These are phyloP conservation scores for Melikaiella ostensackeni DNA, from an alignment of 2,888 invertebrate species.

Conservation along the genomic window DNA sequence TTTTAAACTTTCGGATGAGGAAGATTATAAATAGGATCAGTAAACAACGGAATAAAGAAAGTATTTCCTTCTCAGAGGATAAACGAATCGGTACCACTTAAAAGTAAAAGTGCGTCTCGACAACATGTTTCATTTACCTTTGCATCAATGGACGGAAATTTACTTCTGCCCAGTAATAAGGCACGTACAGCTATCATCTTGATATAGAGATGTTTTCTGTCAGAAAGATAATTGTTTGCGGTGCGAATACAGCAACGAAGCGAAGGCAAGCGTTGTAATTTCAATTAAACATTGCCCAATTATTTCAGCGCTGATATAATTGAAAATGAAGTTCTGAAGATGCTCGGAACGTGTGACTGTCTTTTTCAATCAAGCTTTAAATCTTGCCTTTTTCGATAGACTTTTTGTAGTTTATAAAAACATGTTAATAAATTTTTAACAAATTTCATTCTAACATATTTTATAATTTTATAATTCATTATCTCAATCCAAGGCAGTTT, in stretches of 20 bases:
- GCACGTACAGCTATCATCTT: background rate
- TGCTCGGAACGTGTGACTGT: background rate
- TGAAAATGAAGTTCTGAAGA: background rate
- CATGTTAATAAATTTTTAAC: background rate
- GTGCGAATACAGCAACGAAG: background rate
- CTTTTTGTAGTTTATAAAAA: background rate
- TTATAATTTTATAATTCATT: background rate
- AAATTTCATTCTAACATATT: too few species aligned
- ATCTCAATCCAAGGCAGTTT: background rate
- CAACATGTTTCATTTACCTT: slow-evolving; percentile 4
- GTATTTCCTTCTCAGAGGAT: background rate
- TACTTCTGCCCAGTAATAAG: slow-evolving; percentile 6
- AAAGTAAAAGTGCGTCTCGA: background rate
- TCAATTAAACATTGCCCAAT: slow-evolving; percentile 1
- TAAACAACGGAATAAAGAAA: background rate
- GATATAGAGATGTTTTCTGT: background rate
- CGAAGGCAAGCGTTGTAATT: background rate
- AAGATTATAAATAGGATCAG: background rate
- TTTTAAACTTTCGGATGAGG: background rate
- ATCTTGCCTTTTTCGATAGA: background rate
- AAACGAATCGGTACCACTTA: slow-evolving; percentile 6
- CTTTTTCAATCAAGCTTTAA: background rate
- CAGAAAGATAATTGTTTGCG: slow-evolving; percentile 1
- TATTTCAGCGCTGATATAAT: background rate
- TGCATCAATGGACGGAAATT: slow-evolving; percentile 11